Conservation (phyloP, 2,888 invertebrate genomes). For the Acleris laterana region DNA sequence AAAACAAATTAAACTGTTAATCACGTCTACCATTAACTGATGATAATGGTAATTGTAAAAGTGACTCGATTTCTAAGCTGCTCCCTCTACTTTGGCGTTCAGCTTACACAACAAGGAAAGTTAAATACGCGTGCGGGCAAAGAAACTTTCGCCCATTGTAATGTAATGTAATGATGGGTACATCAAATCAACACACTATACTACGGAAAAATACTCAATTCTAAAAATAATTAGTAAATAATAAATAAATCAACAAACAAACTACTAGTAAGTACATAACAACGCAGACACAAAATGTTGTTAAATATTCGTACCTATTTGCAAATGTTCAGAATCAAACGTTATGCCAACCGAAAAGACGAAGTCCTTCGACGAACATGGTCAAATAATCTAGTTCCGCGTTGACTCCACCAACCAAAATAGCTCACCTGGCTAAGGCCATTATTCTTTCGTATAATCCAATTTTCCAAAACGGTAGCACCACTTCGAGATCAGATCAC, state of each 20-base stretch:
- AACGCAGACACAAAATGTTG: conserved; percentile 19
- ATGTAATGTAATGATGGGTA: conserved; percentile 46
- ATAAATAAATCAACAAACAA: conserved; percentile 6
- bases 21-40: conserved; percentile 53
- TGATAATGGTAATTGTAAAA: conserved; percentile 64
- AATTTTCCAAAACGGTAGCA: conserved; percentile 78
- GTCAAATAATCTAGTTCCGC: conserved; percentile 81
- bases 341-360: conserved; percentile 41
- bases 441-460: conserved; percentile 83
- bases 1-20: conserved; percentile 45
- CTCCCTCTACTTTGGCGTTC: conserved; percentile 77
- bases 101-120: conserved; percentile 84
- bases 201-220: conserved; percentile 24
- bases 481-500: conserved; percentile 75
- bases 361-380: conserved; percentile 76
- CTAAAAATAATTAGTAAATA: conserved; percentile 5
- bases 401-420: conserved; percentile 83
- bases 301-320: conserved; percentile 32
- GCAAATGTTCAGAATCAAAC: conserved; percentile 28
- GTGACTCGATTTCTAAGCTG: conserved; percentile 77
- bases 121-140: conserved; percentile 75
- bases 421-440: conserved; percentile 85
- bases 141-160: conserved; percentile 81
- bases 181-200: conserved; percentile 50
- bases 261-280: conserved; percentile 4